These are phyloP conservation scores for Andrena minutula DNA, from an alignment of 2,888 invertebrate genomes.

Conservation along the genomic window DNA sequence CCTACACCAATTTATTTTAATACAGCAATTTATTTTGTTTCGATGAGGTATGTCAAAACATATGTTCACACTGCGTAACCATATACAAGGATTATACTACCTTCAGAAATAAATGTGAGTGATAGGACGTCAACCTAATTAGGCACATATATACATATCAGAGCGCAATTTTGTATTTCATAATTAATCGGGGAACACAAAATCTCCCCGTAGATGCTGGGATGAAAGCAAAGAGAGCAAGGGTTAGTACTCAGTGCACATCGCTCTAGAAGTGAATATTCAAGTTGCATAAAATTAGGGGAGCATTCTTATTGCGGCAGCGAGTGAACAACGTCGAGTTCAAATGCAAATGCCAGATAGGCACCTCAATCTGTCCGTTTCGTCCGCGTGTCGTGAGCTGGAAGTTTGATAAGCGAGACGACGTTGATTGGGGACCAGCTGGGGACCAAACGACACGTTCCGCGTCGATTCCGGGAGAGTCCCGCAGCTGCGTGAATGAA, in stretches of 20 bases:
- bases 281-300: slow-evolving; percentile 62
- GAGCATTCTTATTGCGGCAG: slow-evolving; percentile 70
- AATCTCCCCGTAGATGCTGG: neutral
- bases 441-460: slow-evolving; percentile 45
- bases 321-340: slow-evolving; percentile 59
- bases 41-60: too few species aligned
- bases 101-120: too few species aligned
- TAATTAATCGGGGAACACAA: neutral
- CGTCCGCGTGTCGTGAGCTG: slow-evolving; percentile 49
- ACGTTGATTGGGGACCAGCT: slow-evolving; percentile 60
- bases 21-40: too few species aligned
- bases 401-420: slow-evolving; percentile 75
- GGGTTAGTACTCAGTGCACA: neutral
- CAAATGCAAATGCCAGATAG: slow-evolving; percentile 74
- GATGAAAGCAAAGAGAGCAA: neutral
- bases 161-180: too few species aligned
- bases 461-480: slow-evolving; percentile 10
- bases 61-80: neutral
- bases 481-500: slow-evolving; percentile 33
- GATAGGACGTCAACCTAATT: too few species aligned
- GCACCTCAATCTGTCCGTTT: slow-evolving; percentile 36
- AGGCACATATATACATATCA: too few species aligned
- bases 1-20: too few species aligned
- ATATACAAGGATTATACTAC: neutral
- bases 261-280: slow-evolving; percentile 3